Evolutionary conservation across 2,797 vertebrate species (phyloP), one percentile per base, ranked within the genome.

Genomic region (Labroides dimidiatus): DNA sequence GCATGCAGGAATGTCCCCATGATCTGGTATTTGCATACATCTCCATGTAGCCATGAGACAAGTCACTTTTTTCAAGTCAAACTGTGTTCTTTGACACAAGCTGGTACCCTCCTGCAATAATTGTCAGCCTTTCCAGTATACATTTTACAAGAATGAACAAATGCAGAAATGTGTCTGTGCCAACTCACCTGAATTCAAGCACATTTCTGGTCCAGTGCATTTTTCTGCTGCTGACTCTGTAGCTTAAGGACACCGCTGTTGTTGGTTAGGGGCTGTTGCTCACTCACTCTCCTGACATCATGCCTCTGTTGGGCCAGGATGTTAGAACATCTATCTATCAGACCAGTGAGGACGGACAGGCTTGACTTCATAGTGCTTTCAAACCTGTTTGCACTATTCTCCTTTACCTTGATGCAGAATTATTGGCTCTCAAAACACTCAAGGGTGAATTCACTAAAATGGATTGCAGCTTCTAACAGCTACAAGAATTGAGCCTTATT

Each of bases 241-340:
- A 72, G 53, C 37, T 77, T 63, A 33, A 69, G 44, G 58, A 70
- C 48, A 51, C 23, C 13, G 9, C 23, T 50, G 39, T 49, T 39
- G 37, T 52, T 66, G 47, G 53, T 59, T 24, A 49, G 36, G 0
- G 10, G 37, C 19, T 39, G 45, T 50, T 56, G 63, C 45, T 59
- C 30, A 10, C 33, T 64, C 45, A 36, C 27, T 62, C 64, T 66
- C 17, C 33, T 63, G 23, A 48, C 53, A 50, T 54, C 48, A 42
- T 66, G 74, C 69, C 43, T 30, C 43, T 68, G 53, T 54, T 72
- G 69, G 47, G 47, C 49, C 10, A 69, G 5, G 44, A 33, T 58
- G 65, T 75, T 71, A 23, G 50, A 50, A 51, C 72, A 42, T 71
- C 51, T 69, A 36, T 80, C 60, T 30, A 72, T 81, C 51, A 69